A percentile compares a stretch with the other conserved stretches of the same genome.
These are phyloP conservation scores for Rhyacichthys aspro DNA, from an alignment of 2,797 vertebrate genomes.

Conservation along the genomic window DNA sequence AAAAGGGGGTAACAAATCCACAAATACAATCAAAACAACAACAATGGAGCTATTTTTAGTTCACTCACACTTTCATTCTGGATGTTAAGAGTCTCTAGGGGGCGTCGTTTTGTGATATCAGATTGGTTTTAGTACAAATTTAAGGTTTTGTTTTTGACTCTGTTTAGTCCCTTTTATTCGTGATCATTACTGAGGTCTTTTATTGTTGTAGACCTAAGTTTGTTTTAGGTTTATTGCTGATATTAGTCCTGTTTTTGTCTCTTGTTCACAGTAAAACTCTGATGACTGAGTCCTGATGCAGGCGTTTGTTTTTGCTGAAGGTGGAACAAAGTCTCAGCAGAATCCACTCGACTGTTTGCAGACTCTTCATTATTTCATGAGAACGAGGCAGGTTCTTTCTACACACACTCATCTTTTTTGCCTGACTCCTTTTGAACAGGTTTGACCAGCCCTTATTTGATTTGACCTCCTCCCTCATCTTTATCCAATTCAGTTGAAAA, in stretches of 20 bases:
- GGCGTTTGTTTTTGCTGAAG: background rate
- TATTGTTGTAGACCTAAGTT: no score
- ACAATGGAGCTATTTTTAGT: slow-evolving; percentile 13
- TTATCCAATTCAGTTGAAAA: no score
- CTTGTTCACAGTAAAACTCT: background rate
- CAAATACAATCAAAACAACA: slow-evolving; percentile 11
- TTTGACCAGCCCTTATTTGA: no score
- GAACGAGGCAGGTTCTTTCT: background rate
- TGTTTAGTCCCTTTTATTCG: background rate
- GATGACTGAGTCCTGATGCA: background rate
- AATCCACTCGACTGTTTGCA: background rate
- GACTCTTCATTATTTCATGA: background rate
- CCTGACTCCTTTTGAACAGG: no score
- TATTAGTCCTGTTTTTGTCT: background rate
- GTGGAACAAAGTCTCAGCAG: background rate
- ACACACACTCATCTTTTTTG: no score
- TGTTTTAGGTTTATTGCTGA: background rate
- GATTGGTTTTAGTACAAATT: background rate
- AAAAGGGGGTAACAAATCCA: background rate
- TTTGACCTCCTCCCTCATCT: no score
- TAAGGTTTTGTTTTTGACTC: background rate
- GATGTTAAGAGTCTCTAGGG: slow-evolving; percentile 1
- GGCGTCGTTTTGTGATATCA: background rate
- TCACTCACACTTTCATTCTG: background rate
- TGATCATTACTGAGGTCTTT: no score